phyloP scores from a whole-genome alignment of 2,113 vertebrate species.

The Silurus glanis region DNA sequence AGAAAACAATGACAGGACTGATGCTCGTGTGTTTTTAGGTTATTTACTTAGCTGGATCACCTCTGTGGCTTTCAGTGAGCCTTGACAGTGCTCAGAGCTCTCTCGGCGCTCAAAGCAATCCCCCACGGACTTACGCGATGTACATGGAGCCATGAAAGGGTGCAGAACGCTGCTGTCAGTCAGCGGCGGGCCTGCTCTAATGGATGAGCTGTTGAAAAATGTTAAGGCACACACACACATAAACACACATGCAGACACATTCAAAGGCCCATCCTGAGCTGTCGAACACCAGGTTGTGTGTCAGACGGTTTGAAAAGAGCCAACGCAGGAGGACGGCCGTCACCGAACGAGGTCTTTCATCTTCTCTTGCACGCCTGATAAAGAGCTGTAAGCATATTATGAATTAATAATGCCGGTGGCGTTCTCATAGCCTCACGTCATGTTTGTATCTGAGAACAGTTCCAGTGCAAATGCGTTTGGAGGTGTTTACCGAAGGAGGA shows the following conservation, averaged over 20 bases:
- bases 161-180: slow-evolving; percentile 53
- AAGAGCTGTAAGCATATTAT: slow-evolving; percentile 56
- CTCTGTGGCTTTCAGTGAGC: slow-evolving; percentile 55
- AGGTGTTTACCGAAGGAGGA: slow-evolving; percentile 53
- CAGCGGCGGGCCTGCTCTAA: slow-evolving; percentile 52
- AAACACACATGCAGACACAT: slow-evolving; percentile 29
- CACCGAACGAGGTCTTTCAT: slow-evolving; percentile 47
- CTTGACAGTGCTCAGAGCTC: slow-evolving; percentile 60
- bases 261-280: slow-evolving; percentile 49
- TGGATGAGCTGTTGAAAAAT: slow-evolving; percentile 50
- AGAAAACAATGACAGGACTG: slow-evolving; percentile 53
- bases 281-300: slow-evolving; percentile 51
- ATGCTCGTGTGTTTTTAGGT: slow-evolving; percentile 57
- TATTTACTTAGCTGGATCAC: slow-evolving; percentile 62
- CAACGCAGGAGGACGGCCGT: slow-evolving; percentile 33
- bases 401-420: slow-evolving; percentile 55
- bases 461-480: slow-evolving; percentile 53
- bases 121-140: slow-evolving; percentile 50
- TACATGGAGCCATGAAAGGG: slow-evolving; percentile 57
- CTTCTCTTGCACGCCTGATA: slow-evolving; percentile 35
- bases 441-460: slow-evolving; percentile 53
- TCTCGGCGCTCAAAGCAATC: slow-evolving; percentile 57
- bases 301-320: slow-evolving; percentile 48
- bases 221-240: slow-evolving; percentile 40
- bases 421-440: slow-evolving; percentile 44